A percentile compares a stretch with the other conserved stretches of the same genome.
These are phyloP conservation scores for Chelonus insularis DNA, from an alignment of 1,140 invertebrate species.

Conservation along the genomic window DNA sequence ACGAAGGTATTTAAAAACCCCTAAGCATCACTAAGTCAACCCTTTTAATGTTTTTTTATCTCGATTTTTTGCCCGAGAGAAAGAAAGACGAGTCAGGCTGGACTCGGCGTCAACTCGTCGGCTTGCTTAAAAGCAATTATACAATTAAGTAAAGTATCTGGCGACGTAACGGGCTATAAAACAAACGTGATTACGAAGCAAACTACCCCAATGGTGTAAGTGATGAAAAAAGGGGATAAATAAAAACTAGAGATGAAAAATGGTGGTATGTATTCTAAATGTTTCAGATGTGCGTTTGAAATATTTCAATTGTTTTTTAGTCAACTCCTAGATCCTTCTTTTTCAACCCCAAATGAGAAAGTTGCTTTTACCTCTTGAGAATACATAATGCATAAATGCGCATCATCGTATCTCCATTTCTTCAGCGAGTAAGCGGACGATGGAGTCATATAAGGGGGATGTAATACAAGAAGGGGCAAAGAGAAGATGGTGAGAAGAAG, in stretches of 20 bases:
- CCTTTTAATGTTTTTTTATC: conserved; percentile 22
- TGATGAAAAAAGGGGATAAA: conserved; percentile 15
- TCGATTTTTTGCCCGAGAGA: background rate
- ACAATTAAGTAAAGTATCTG: conserved; percentile 60
- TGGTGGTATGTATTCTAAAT: too few species aligned
- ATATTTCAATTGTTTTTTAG: conserved; percentile 18
- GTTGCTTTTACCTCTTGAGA: conserved; percentile 10
- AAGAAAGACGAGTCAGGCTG: conserved; percentile 2
- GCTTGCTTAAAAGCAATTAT: conserved; percentile 50
- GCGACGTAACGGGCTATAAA: conserved; percentile 54
- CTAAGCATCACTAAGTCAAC: conserved; percentile 43
- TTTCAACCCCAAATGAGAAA: conserved; percentile 10
- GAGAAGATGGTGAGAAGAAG: conserved; percentile 22
- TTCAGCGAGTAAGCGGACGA: conserved; percentile 19
- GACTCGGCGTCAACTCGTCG: conserved; percentile 24
- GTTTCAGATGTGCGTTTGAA: background rate
- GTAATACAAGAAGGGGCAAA: conserved; percentile 10
- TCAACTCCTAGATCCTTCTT: background rate
- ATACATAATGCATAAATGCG: conserved; percentile 53
- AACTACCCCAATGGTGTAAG: conserved; percentile 21
- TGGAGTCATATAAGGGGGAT: conserved; percentile 14
- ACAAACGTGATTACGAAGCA: conserved; percentile 54
- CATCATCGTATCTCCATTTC: conserved; percentile 56
- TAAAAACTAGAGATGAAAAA: conserved; percentile 2
- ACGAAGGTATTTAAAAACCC: conserved; percentile 24